Evolutionary conservation across 2,797 vertebrate species (phyloP), one percentile per base, ranked within the genome.

Genomic region (Anguilla marmorata): DNA sequence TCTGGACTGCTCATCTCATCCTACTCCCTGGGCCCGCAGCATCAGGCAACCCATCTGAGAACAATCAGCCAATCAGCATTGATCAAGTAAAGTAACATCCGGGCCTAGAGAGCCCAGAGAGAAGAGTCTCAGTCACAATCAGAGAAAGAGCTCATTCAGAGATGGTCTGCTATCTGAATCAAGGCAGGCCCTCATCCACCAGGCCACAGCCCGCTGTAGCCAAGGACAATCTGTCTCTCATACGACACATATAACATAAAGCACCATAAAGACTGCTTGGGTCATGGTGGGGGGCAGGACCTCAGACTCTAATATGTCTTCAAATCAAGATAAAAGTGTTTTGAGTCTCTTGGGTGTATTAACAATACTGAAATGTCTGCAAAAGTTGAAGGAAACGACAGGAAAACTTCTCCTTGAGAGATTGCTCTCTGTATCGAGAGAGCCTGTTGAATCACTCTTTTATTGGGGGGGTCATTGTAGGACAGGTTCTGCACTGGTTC

Each of bases 161-260:
- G 79, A 33, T 82, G 19, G 19, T 21, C 74, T 41, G 30, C 41
- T 48, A 82, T 50, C 41, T 50, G 79, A 45, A 50, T 82, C 41
- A 82, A 45, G 76, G 33, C 41, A 82, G 79, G 79, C 79, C 79
- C 41, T 82, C 41, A 50, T 82, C 45, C 45, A 21, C 79, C 45
- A 50, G 21, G 24, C 79, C 4, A 50, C 79, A 82, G 79, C 79
- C 79, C 12, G 45, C 45, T 48, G 79, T 3, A n/a, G 79, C 79
- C 79, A 50, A 12, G 69, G 69, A 33, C 19, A 37, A 41, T 50
- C 37, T 50, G 79, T 50, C 79, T 19, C 79, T 24, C 27, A 19
- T 45, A 79, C 16, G 4, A 45, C 19, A 19, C 14, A 12, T 19
- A 82, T 82, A 14, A 24, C 2, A 50, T 19, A n/a, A 58, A 21